Evolutionary conservation across 2,888 invertebrate genomes (phyloP), one percentile per base, ranked within the genome.

Genomic region (Plutella xylostella): DNA sequence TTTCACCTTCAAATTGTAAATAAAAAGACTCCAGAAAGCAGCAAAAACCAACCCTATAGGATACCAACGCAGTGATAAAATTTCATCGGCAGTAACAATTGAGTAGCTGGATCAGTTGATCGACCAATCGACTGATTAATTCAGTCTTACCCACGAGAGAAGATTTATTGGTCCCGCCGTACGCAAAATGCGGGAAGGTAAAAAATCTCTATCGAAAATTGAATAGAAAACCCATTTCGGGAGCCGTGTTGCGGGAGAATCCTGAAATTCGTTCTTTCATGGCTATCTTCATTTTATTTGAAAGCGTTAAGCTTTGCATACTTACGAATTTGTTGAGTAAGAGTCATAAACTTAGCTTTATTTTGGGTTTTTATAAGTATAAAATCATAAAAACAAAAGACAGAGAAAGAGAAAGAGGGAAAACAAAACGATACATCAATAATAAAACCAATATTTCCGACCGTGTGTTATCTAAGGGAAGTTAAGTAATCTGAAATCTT

Each of bases 201-300:
- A 80, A 83, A 83, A 82, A 83, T 80, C 77, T 83, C 77, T 77
- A 82, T 82, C 72, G 80, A 83, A 83, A 82, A 83, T 83, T 83
- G 80, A 83, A 83, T 83, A 80, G 82, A 77, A 82, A 83, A 82
- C 70, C 78, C 75, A 83, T 83, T 80, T 75, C 71, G 64, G 68
- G 65, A 67, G 71, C 61, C 54, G 60, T n/a, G n/a, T 61, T 60
- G 57, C 60, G 65, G 68, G 63, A 68, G 74, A 68, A 72, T 72
- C 68, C 70, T 72, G 73, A 72, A 72, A 68, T n/a, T n/a, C n/a
- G n/a, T n/a, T n/a, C n/a, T n/a, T n/a, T n/a, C n/a, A n/a, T 63
- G 64, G 57, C 63, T 64, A 64, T 58, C 59, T 62, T 68, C 68
- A 64, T 62, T 73, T 70, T 70, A 71, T 73, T 68, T 72, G n/a